A percentile compares a stretch with the other conserved stretches of the same genome.
Evolutionary conservation across 2,113 vertebrate species (phyloP).

Genomic region (Megaleporinus macrocephalus): DNA sequence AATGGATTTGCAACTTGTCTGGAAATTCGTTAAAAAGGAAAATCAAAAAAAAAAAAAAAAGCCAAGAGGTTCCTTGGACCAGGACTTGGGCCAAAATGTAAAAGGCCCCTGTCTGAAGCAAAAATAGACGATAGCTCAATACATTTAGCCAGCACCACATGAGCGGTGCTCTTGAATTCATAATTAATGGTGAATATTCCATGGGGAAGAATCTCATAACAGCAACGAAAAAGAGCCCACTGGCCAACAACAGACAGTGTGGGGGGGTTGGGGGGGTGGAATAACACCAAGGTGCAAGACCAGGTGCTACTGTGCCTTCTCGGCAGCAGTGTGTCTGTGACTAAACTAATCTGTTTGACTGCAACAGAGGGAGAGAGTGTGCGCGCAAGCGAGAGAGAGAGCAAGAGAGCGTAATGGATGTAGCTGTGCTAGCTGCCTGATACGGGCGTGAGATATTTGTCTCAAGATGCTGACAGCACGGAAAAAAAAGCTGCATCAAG

Average conservation of each 20-base stretch:
- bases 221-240: conserved; percentile 25
- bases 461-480: conserved; percentile 63
- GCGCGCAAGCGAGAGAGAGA: not conserved
- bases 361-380: conserved; percentile 23
- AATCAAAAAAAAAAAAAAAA: no score
- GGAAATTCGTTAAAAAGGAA: no score
- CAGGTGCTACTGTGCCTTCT: conserved; percentile 46
- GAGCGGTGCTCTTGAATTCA: conserved; percentile 66
- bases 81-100: no score
- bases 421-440: conserved; percentile 40
- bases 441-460: conserved; percentile 50
- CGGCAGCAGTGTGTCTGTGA: conserved; percentile 43
- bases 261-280: not conserved
- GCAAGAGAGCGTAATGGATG: conserved; percentile 3
- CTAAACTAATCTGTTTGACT: conserved; percentile 60
- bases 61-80: no score
- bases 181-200: conserved; percentile 72
- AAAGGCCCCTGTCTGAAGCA: no score
- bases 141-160: conserved; percentile 54
- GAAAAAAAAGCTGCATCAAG: conserved; percentile 47
- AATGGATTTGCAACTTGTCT: no score
- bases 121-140: conserved; percentile 30
- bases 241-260: no score
- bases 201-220: conserved; percentile 63
- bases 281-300: conserved; percentile 34